Evolutionary conservation across 2,888 invertebrate species (phyloP).

Genomic region (Ophion ellenae): DNA sequence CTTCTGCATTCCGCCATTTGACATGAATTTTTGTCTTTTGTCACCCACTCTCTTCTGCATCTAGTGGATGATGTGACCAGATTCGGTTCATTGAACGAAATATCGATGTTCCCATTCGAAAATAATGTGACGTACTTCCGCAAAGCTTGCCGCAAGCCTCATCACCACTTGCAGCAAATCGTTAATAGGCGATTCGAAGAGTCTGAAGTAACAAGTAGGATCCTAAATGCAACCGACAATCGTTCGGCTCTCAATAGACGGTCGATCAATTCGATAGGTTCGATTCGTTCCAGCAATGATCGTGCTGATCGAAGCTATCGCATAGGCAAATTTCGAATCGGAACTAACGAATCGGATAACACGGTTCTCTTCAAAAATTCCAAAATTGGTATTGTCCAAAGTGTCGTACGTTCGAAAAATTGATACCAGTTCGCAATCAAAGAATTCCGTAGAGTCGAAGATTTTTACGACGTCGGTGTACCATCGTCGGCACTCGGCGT

Average conservation of each 20-base stretch:
- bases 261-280: too few species aligned
- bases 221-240: not conserved
- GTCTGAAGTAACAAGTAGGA: too few species aligned
- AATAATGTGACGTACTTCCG: slow-evolving; percentile 55
- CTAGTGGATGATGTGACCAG: slow-evolving; percentile 39
- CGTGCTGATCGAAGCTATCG: not conserved
- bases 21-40: slow-evolving; percentile 32
- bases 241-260: not conserved
- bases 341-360: not conserved
- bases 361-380: not conserved
- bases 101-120: slow-evolving; percentile 52
- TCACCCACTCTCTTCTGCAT: slow-evolving; percentile 50
- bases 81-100: slow-evolving; percentile 29
- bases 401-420: not conserved
- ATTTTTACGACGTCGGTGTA: not conserved
- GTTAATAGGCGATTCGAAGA: slow-evolving; percentile 4
- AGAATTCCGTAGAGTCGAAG: not conserved
- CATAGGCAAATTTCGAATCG: not conserved
- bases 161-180: slow-evolving; percentile 45
- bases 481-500: slow-evolving; percentile 6
- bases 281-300: not conserved
- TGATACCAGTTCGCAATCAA: not conserved
- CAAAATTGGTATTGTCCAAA: not conserved
- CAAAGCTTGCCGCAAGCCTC: slow-evolving; percentile 44
- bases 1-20: slow-evolving; percentile 35